Base-by-base conservation (phyloP, 2,113 vertebrate species). In the Pollachius pollachius region DNA sequence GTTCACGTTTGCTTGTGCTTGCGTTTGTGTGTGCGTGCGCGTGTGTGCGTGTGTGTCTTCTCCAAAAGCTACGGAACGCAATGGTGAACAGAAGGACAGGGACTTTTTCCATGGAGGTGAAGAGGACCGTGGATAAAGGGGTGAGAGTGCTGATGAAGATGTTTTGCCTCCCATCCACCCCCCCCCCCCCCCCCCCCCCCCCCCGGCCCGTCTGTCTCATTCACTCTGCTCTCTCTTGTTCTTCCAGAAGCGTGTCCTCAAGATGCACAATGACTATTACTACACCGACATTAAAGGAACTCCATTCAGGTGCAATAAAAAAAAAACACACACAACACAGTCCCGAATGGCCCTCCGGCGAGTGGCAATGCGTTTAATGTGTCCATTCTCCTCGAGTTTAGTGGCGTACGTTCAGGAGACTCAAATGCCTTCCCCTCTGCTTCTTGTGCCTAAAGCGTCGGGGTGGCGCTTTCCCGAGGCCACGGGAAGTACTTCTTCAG, bases 221-320 rank as follows among this genome's bases (percentile, higher is more conserved):
- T 23, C 21, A 12, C 16, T 2, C 37, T 60, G 2, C 74, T 62
- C 0, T 77, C n/a, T 63, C n/a, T 57, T 74, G 60, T 68, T 66
- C 59, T 82, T 83, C 68, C 89, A 99, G 97, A 97, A 96, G 84
- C 95, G 97, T 57, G 95, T 99, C 67, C 90, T 99, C 86, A 95
- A 95, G 86, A 96, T 99, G 97, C 97, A 96, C 92, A 98, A 98
- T 89, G 97, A 99, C 91, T 99, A 99, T 91, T 99, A 95, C 94
- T 99, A 96, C 70, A 99, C 97, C 71, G 96, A 98, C 91, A 98
- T 99, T 91, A 97, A 96, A 92, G 97, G 97, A 74, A 98, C 97
- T 68, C 96, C 97, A 6, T 99, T 98, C 93, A 99, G 97, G 97
- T 98, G 93, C 78, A 75, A 48, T 57, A 16, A 16, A 57, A 17